Evolutionary conservation across 2,113 vertebrate species (phyloP).

Genomic region (Numida meleagris): DNA sequence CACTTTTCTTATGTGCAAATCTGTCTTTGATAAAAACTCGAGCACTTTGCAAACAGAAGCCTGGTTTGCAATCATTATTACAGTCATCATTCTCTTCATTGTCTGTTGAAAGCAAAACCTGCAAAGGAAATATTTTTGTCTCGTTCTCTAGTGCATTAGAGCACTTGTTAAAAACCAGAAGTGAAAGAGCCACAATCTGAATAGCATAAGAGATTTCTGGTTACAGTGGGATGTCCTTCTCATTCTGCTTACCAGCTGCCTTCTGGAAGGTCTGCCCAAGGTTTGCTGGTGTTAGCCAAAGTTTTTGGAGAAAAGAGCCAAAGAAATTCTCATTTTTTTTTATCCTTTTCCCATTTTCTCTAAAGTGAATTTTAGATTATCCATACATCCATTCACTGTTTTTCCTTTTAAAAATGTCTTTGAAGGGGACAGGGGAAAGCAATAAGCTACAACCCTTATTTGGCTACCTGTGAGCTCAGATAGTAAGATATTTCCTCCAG

Average conservation of each 20-base stretch:
- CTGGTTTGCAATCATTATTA: neutral
- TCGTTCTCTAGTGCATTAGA: neutral
- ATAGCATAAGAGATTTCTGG: neutral
- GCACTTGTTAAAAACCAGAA: neutral
- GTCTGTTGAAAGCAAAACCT: neutral
- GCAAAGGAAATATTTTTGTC: neutral
- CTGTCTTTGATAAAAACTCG: neutral
- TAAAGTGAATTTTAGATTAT: neutral
- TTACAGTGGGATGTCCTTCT: neutral
- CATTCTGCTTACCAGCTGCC: neutral
- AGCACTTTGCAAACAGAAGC: neutral
- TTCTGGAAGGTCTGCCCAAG: neutral
- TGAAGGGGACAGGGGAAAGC: neutral
- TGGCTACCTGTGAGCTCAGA: neutral
- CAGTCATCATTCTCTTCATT: accelerated
- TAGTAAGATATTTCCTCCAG: no score
- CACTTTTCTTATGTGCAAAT: neutral
- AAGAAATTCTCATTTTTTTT: neutral
- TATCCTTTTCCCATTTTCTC: neutral
- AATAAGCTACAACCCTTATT: neutral
- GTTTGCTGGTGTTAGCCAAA: neutral
- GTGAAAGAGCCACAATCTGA: neutral
- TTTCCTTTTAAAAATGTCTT: neutral
- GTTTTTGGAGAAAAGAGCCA: neutral
- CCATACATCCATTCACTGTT: neutral